These are phyloP conservation scores for Esperia sulphurella DNA, from an alignment of 2,888 invertebrate species.

Conservation along the genomic window DNA sequence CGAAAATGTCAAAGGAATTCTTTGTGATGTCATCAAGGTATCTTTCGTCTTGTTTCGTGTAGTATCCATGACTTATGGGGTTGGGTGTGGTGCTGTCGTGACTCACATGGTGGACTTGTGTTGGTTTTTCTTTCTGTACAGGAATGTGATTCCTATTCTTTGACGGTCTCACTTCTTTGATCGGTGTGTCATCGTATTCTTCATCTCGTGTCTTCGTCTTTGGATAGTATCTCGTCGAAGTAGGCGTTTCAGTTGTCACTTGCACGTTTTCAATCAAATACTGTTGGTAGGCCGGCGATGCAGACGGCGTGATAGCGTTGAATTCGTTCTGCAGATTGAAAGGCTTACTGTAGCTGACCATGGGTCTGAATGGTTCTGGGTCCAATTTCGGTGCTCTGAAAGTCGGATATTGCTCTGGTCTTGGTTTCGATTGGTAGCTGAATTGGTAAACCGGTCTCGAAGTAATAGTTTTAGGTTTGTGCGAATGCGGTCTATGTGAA, in stretches of 20 bases:
- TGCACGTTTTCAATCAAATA: slow-evolving; percentile 67
- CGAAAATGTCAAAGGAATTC: slow-evolving; percentile 87
- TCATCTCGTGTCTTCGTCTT: slow-evolving; percentile 69
- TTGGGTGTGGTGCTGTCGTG: slow-evolving; percentile 73
- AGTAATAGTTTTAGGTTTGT: slow-evolving; percentile 72
- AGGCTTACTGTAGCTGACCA: slow-evolving; percentile 80
- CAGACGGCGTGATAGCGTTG: slow-evolving; percentile 61
- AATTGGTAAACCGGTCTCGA: slow-evolving; percentile 84
- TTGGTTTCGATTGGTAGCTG: slow-evolving; percentile 82
- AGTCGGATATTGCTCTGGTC: slow-evolving; percentile 65
- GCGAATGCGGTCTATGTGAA: slow-evolving; percentile 51
- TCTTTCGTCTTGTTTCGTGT: slow-evolving; percentile 83
- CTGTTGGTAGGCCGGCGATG: slow-evolving; percentile 60
- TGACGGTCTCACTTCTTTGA: slow-evolving; percentile 47
- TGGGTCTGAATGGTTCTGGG: slow-evolving; percentile 81
- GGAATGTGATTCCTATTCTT: slow-evolving; percentile 55
- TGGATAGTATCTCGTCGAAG: slow-evolving; percentile 70
- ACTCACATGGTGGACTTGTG: slow-evolving; percentile 43
- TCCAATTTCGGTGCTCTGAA: slow-evolving; percentile 76
- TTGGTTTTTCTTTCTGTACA: slow-evolving; percentile 55
- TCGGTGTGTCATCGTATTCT: slow-evolving; percentile 59
- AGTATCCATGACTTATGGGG: slow-evolving; percentile 80
- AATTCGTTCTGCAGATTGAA: slow-evolving; percentile 66
- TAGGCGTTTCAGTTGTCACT: slow-evolving; percentile 74
- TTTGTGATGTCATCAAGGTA: slow-evolving; percentile 86